These are phyloP conservation scores for Myotis yumanensis DNA, from an alignment of 2,113 vertebrate species.

Conservation along the genomic window DNA sequence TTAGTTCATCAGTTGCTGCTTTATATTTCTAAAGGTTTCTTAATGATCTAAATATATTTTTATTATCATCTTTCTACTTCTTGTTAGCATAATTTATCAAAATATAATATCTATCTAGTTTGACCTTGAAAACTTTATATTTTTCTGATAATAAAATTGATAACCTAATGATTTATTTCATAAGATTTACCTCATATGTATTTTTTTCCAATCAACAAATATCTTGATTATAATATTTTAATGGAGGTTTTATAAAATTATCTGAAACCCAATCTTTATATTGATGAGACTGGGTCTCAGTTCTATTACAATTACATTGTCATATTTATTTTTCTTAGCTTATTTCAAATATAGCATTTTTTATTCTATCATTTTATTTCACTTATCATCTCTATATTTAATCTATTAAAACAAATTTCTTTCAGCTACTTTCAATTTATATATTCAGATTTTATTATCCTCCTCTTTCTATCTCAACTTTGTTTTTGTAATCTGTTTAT, in stretches of 20 bases:
- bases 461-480: background rate
- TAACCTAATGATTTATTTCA: background rate
- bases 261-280: background rate
- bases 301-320: background rate
- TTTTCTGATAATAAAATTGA: background rate
- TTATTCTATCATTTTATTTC: background rate
- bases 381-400: background rate
- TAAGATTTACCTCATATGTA: background rate
- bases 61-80: background rate
- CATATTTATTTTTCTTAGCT: background rate
- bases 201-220: background rate
- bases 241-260: background rate
- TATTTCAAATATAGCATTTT: slow-evolving; percentile 10
- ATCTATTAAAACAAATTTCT: background rate
- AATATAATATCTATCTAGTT: background rate
- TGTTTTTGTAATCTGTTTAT: background rate
- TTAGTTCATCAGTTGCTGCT: background rate
- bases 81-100: background rate
- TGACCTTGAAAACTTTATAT: background rate
- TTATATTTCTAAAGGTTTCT: background rate
- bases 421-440: background rate
- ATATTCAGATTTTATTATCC: background rate
- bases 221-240: background rate
- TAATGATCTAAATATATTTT: background rate
- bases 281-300: background rate